Percentiles rank a stretch among this genome's conserved stretches.
Conservation (phyloP, 2,797 vertebrate species). For the Microcaecilia unicolor region DNA sequence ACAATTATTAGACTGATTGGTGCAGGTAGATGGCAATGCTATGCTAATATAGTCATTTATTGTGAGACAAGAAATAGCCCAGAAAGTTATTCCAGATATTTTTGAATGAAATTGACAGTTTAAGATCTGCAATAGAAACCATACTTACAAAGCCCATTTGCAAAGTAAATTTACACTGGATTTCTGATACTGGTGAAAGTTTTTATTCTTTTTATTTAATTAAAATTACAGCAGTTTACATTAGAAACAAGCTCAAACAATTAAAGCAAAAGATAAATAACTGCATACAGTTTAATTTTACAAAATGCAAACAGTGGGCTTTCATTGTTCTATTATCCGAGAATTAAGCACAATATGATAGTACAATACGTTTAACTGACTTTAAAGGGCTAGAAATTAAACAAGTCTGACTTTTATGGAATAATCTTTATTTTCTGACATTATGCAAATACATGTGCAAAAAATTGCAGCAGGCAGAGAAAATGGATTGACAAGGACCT, state of each 20-base stretch:
- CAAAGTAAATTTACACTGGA: constrained; percentile 87
- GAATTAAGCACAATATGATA: constrained; percentile 50
- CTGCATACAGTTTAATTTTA: constrained; percentile 93
- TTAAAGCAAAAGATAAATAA: constrained; percentile 96
- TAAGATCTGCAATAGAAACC: constrained; percentile 47
- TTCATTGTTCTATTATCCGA: constrained; percentile 57
- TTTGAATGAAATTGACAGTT: constrained; percentile 58
- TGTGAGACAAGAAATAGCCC: constrained; percentile 1
- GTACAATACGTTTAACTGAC: constrained; percentile 37
- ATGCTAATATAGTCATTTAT: too few species aligned
- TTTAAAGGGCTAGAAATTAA: constrained; percentile 45
- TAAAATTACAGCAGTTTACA: constrained; percentile 96
- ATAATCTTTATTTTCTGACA: constrained; percentile 34
- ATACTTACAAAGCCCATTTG: constrained; percentile 67
- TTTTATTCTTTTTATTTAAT: constrained; percentile 90
- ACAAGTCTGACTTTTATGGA: constrained; percentile 37
- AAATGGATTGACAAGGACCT: too few species aligned
- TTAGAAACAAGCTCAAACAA: constrained; percentile 97
- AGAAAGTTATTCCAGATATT: constrained; percentile 44
- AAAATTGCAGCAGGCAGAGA: too few species aligned
- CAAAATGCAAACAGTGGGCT: constrained; percentile 82
- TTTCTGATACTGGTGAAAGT: constrained; percentile 72
- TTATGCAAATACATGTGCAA: constrained; percentile 13
- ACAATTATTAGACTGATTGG: too few species aligned
- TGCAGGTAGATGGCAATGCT: too few species aligned